A percentile compares a stretch with the other conserved stretches of the same genome.
These are phyloP conservation scores for Drosophila colorata DNA, from an alignment of 2,888 invertebrate species.

Conservation along the genomic window DNA sequence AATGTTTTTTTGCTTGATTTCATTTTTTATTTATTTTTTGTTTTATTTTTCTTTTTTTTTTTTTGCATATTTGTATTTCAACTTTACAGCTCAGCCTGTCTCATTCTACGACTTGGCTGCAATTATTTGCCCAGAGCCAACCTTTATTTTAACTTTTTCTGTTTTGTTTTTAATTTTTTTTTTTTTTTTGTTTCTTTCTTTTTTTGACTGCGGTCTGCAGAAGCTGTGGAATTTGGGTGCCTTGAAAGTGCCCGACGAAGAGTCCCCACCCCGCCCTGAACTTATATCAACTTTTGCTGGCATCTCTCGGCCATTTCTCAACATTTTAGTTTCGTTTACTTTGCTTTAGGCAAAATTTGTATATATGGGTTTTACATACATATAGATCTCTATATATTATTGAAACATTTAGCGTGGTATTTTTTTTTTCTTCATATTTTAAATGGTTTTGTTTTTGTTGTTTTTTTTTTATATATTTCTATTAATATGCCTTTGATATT, in stretches of 20 bases:
- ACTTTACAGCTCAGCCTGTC: slow-evolving; percentile 16
- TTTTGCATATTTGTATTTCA: slow-evolving; percentile 6
- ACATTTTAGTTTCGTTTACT: slow-evolving; percentile 37
- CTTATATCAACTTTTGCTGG: slow-evolving; percentile 36
- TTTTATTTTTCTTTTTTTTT: slow-evolving; percentile 4
- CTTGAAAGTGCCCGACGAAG: slow-evolving; percentile 35
- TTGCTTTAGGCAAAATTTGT: slow-evolving; percentile 37
- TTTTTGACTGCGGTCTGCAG: slow-evolving; percentile 35
- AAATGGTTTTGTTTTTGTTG: slow-evolving; percentile 38
- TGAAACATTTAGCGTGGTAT: slow-evolving; percentile 76
- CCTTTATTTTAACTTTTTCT: slow-evolving; percentile 1
- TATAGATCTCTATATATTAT: slow-evolving; percentile 68
- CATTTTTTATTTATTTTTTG: slow-evolving; percentile 7
- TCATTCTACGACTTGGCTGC: slow-evolving; percentile 10
- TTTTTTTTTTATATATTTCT: slow-evolving; percentile 60
- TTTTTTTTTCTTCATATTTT: slow-evolving; percentile 50
- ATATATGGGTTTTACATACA: slow-evolving; percentile 60
- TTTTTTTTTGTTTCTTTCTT: background rate
- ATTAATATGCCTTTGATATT: slow-evolving; percentile 76
- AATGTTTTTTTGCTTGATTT: slow-evolving; percentile 41
- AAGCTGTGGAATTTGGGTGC: slow-evolving; percentile 47
- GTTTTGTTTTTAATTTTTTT: background rate
- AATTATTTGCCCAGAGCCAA: slow-evolving; percentile 6
- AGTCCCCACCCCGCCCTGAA: slow-evolving; percentile 25
- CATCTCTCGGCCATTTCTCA: slow-evolving; percentile 29